Base-by-base conservation (phyloP, 2,888 invertebrate genomes). In the Lithosia quadra region DNA sequence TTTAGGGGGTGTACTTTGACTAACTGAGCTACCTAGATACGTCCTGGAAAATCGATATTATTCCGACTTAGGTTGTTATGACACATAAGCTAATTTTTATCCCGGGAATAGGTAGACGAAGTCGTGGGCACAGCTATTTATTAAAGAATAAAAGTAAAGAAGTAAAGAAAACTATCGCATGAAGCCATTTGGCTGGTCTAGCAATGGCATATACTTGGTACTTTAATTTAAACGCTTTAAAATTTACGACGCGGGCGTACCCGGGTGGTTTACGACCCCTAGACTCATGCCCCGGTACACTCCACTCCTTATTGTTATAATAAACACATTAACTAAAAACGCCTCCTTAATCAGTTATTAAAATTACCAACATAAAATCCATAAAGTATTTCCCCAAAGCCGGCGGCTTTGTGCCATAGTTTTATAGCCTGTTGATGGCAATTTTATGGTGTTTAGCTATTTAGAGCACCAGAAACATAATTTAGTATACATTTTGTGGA, bases 401-500 rank as follows among this genome's bases (percentile, higher is more conserved):
- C 70, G 66, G 63, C 21, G 18, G 21, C 13, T 24, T 39, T 56
- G 67, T 68, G 68, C 63, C 68, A 72, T 65, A 67, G 65, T 39
- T 71, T 69, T 66, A 77, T 63, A 68, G 68, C 60, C 43, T 64
- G 21, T 58, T 65, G 63, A 78, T 76, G 73, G 74, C 73, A 49
- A 76, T 75, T 81, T 82, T 74, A 82, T 79, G 73, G 73, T 69
- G 69, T 73, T 69, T 73, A 73, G 63, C 63, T 72, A 72, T 76
- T 78, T 76, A 78, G 76, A 71, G 67, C 67, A 61, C 63, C 43
- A 63, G 67, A 80, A 72, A 72, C 70, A 72, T 81, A 73, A 76
- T 76, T 81, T 74, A 73, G 74, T 74, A 62, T 63, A 68, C 70
- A 72, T 75, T 69, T 67, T 68, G 71, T 66, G 34, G 65, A 56